Base-by-base conservation (phyloP, 2,888 invertebrate genomes). In the Polyploca ridens region DNA sequence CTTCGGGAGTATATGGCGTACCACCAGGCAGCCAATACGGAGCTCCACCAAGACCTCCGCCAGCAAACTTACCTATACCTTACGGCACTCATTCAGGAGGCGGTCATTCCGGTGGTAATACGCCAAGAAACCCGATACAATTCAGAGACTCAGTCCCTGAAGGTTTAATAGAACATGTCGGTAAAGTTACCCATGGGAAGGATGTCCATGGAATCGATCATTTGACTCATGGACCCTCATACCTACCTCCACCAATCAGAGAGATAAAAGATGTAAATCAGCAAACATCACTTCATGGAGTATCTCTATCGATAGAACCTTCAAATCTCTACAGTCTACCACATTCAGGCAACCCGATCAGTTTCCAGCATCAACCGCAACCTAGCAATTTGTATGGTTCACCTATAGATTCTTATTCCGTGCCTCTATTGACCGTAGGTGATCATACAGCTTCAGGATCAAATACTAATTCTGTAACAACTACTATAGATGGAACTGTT, bases 61-160 rank as follows among this genome's bases (percentile, higher is more conserved):
- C 87, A 11, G 64, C 85, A 0, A 83, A 92, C 66, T 72, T 94
- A 1, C 92, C 94, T 0, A 83, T 94, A 3, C 91, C 93, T 0
- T 94, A 93, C 63, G 94, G 94, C 0, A 82, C 88, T 0, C 84
- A 87, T 63, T 91, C 94, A 0, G 94, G 94, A 6, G 94, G 94
- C 0, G 90, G 90, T 0, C 89, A 90, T 69, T 82, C 92, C 0
- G 93, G 94, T 3, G 89, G 91, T 1, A 88, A 83, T 62, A 83
- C 84, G 0, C 95, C 96, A 0, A 94, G 93, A 78, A 94, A 94
- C 44, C 97, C 97, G 0, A 95, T 97, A 6, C 95, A 96, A 71
- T 97, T 97, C 85, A 94, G 97, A 60, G 96, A 97, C n/a, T 95
- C 96, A 0, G 96, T 97, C 0, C 97, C 97, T 0, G 93, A 95